Evolutionary conservation across 1,140 invertebrate species (phyloP).

Genomic region (Monomorium pharaonis): DNA sequence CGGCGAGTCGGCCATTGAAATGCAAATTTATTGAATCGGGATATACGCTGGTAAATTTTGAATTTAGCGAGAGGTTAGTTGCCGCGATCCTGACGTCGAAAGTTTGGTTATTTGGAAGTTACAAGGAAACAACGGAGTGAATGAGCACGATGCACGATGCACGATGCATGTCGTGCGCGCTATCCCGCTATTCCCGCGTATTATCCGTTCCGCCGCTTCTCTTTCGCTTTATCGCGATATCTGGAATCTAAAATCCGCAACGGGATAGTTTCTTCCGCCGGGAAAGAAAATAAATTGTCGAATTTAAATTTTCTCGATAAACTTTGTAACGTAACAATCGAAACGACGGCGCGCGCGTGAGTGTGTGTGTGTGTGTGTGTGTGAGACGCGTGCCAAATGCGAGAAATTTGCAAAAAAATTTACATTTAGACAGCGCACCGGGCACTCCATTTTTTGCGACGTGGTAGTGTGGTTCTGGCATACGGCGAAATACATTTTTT

Average conservation of each 20-base stretch:
- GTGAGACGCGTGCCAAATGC: constrained; percentile 6
- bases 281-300: constrained; percentile 50
- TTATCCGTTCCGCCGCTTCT: neutral
- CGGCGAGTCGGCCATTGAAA: neutral
- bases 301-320: constrained; percentile 54
- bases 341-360: no score
- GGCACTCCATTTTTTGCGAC: constrained; percentile 13
- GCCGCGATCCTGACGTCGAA: constrained; percentile 36
- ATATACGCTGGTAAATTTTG: constrained; percentile 50
- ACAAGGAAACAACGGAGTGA: constrained; percentile 27
- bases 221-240: neutral
- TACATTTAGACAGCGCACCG: constrained; percentile 62
- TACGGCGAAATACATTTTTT: constrained; percentile 51
- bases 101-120: constrained; percentile 62
- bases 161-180: neutral
- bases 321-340: constrained; percentile 46
- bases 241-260: neutral
- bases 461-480: constrained; percentile 1
- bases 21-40: neutral
- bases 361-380: no score
- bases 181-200: neutral
- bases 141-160: neutral
- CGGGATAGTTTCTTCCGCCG: neutral
- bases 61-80: constrained; percentile 67
- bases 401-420: constrained; percentile 50